A percentile compares a stretch with the other conserved stretches of the same genome.
Evolutionary conservation across 2,888 invertebrate species (phyloP).

Genomic region (Carabus problematicus): DNA sequence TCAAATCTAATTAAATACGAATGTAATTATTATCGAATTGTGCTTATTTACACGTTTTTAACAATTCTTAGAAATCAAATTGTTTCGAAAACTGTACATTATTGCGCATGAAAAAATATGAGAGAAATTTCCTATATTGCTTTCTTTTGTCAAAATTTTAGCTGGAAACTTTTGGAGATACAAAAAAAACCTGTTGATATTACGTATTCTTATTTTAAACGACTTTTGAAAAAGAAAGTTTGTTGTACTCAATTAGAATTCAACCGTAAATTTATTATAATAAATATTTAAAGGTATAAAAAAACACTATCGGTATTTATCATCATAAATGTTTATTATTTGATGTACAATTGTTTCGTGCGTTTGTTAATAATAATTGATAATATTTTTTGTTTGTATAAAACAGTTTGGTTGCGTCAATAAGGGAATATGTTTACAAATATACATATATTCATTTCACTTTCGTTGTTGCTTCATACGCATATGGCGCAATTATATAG

Average conservation of each 20-base stretch:
- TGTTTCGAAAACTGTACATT: no score
- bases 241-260: background rate
- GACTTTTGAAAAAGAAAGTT: background rate
- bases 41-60: no score
- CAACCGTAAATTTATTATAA: background rate
- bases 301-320: background rate
- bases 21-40: no score
- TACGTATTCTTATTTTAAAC: background rate
- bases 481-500: conserved; percentile 27
- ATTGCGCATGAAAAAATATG: background rate
- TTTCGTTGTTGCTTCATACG: conserved; percentile 29
- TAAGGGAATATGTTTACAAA: background rate
- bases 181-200: background rate
- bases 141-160: background rate
- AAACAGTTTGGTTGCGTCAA: background rate
- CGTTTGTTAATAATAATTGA: background rate
- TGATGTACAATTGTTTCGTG: no score
- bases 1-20: no score
- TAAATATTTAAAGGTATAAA: background rate
- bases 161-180: background rate
- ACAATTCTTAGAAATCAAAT: no score
- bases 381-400: background rate
- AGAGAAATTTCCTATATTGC: background rate
- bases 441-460: conserved; percentile 27
- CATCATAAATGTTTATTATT: no score